phyloP scores from a whole-genome alignment of 2,113 vertebrate genomes.

The Equus quagga region DNA sequence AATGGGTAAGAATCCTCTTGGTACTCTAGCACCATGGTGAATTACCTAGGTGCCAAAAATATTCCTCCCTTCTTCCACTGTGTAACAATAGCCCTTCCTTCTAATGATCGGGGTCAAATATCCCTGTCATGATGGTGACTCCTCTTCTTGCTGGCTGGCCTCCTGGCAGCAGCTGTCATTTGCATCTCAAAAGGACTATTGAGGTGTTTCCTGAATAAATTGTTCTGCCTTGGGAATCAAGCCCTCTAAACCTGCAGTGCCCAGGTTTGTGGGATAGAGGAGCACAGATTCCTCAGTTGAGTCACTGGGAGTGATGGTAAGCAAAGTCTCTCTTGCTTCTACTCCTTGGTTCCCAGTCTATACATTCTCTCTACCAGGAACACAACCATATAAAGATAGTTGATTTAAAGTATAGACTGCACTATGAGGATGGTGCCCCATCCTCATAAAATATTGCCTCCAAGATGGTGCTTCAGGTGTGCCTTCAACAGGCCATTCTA shows the following conservation, averaged over 20 bases:
- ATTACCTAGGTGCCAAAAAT: not conserved
- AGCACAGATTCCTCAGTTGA: not conserved
- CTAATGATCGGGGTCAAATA: not conserved
- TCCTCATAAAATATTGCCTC: not conserved
- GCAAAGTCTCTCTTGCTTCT: not conserved
- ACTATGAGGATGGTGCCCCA: not conserved
- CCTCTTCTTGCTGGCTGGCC: not conserved
- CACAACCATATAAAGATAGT: not conserved
- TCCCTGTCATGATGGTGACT: not conserved
- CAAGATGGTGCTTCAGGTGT: not conserved
- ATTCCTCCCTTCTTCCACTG: not conserved
- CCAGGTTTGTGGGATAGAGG: not conserved
- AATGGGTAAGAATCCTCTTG: no score
- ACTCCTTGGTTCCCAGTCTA: not conserved
- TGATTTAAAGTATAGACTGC: not conserved
- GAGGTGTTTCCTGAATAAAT: not conserved
- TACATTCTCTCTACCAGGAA: not conserved
- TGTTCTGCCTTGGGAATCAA: not conserved
- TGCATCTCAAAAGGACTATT: not conserved
- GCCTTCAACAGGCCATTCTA: not conserved
- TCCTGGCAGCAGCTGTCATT: not conserved
- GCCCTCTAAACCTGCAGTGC: not conserved
- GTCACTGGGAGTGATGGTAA: not conserved
- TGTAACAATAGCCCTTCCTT: not conserved
- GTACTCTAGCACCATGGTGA: not conserved